These are phyloP conservation scores for Cerceris rybyensis DNA, from an alignment of 2,888 invertebrate genomes.

Conservation along the genomic window DNA sequence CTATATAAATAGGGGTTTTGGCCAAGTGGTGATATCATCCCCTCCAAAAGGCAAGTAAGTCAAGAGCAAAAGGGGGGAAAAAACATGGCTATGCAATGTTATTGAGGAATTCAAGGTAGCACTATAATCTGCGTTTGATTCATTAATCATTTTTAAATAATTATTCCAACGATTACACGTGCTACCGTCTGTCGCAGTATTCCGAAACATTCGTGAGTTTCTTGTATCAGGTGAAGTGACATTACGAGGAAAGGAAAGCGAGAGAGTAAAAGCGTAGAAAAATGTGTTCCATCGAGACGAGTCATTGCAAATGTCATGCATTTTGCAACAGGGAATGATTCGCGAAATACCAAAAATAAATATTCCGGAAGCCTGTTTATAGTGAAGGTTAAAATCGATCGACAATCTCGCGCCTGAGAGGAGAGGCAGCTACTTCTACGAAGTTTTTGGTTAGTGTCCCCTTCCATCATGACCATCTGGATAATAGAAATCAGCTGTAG, in stretches of 20 bases:
- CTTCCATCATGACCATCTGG: slow-evolving; percentile 50
- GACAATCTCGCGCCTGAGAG: slow-evolving; percentile 27
- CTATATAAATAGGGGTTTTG: not conserved
- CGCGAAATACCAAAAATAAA: slow-evolving; percentile 66
- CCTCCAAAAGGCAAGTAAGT: slow-evolving; percentile 39
- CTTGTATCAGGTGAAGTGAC: slow-evolving; percentile 9
- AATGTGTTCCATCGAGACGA: slow-evolving; percentile 55
- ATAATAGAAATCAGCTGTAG: slow-evolving; percentile 55
- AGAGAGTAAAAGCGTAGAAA: slow-evolving; percentile 27
- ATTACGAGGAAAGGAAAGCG: slow-evolving; percentile 16
- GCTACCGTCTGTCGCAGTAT: slow-evolving; percentile 1
- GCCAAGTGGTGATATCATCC: slow-evolving; percentile 10
- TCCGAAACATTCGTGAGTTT: not conserved
- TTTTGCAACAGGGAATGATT: slow-evolving; percentile 73
- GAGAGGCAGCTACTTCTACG: slow-evolving; percentile 16
- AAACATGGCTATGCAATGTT: slow-evolving; percentile 73
- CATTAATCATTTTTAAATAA: not conserved
- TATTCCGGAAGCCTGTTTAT: slow-evolving; percentile 54
- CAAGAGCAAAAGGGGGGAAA: slow-evolving; percentile 45
- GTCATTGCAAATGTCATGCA: slow-evolving; percentile 74
- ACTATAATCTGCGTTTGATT: slow-evolving; percentile 22
- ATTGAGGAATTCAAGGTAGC: slow-evolving; percentile 60
- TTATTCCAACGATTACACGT: slow-evolving; percentile 7
- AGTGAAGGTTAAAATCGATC: slow-evolving; percentile 41
- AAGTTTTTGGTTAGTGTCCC: slow-evolving; percentile 61